Conservation (phyloP, 2,797 vertebrate species). For the Aldrovandia affinis region DNA sequence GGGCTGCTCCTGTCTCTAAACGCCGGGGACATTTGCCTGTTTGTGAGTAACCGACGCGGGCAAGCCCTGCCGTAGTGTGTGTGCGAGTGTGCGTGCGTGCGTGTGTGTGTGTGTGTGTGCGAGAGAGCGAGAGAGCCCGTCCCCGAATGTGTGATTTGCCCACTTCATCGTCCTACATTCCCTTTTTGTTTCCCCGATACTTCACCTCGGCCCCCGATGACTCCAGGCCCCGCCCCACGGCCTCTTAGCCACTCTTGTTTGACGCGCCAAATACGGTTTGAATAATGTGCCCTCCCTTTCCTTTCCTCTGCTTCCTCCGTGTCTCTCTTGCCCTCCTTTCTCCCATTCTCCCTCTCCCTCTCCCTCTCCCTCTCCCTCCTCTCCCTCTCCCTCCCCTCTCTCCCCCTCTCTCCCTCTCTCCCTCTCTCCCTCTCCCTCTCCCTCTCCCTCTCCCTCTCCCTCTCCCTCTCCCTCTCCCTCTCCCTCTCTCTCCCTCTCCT, state of each 20-base stretch:
- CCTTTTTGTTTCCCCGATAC: no score
- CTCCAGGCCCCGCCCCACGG: not conserved
- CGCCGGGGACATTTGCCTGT: no score
- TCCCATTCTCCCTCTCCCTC: not conserved
- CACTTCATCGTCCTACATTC: no score
- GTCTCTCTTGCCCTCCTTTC: not conserved
- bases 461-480: constrained; percentile 29
- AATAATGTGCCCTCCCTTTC: constrained; percentile 22
- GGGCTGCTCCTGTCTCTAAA: no score
- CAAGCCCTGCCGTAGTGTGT: no score
- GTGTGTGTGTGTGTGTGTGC: no score
- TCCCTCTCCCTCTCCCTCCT: constrained; percentile 34
- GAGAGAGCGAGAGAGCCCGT: no score
- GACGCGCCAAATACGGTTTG: no score
- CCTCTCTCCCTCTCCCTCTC: constrained; percentile 31
- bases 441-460: constrained; percentile 25
- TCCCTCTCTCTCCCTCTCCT: constrained; percentile 33
- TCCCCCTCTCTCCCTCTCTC: constrained; percentile 36
- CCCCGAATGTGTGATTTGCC: no score
- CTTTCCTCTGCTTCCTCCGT: constrained; percentile 24
- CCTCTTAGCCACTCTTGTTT: not conserved
- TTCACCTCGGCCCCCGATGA: not conserved
- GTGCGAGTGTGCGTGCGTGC: no score
- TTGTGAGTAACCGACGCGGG: no score
- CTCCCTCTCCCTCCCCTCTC: constrained; percentile 9